Conservation (phyloP, 2,797 vertebrate genomes). For the Bufotes viridis region DNA sequence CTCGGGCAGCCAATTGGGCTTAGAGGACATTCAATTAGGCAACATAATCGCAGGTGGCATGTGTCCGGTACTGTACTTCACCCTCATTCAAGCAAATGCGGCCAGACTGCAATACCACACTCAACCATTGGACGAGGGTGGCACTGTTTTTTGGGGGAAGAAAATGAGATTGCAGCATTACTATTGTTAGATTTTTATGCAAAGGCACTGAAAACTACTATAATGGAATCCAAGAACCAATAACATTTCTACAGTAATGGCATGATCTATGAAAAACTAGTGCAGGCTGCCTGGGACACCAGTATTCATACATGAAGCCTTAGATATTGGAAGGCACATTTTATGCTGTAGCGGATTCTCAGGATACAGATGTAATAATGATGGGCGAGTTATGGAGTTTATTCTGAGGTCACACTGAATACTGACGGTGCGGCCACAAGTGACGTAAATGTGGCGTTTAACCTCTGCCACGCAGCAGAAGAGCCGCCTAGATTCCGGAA, state of each 20-base stretch:
- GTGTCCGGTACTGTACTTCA: background rate
- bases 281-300: background rate
- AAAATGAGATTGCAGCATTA: background rate
- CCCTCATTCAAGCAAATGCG: background rate
- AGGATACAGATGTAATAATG: background rate
- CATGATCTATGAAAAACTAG: background rate
- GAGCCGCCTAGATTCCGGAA: too few species aligned
- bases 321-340: constrained; percentile 4
- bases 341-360: background rate
- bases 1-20: background rate
- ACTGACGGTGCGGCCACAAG: background rate
- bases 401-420: background rate
- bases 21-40: background rate
- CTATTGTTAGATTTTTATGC: background rate
- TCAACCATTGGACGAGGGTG: background rate
- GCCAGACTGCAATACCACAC: background rate
- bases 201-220: constrained; percentile 26
- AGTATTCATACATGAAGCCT: background rate
- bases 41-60: too few species aligned
- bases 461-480: too few species aligned
- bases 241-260: background rate
- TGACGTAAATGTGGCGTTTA: too few species aligned
- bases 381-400: too few species aligned
- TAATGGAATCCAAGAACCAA: background rate
- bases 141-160: background rate